Evolutionary conservation across 2,797 vertebrate genomes (phyloP).

Genomic region (Poliocrania exsul): DNA sequence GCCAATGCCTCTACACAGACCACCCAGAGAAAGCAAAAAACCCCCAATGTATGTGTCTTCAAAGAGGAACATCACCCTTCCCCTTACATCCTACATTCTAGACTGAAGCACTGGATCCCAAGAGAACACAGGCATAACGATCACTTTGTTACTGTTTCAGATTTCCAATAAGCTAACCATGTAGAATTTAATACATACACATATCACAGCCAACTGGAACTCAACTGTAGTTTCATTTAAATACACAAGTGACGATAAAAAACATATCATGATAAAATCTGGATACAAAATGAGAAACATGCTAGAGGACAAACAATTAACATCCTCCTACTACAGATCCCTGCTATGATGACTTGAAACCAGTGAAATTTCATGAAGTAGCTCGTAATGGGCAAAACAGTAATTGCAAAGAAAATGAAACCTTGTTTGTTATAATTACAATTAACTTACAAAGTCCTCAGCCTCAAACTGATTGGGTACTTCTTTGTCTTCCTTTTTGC

Average conservation of each 20-base stretch:
- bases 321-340: rapidly evolving
- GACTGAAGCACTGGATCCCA: not conserved
- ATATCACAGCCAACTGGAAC: not conserved
- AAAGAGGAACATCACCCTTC: not conserved
- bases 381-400: not conserved
- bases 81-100: not conserved
- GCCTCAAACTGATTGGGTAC: slow-evolving; percentile 78
- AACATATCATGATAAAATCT: not conserved
- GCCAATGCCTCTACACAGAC: not conserved
- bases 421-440: not conserved
- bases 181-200: not conserved
- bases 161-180: not conserved
- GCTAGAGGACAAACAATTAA: not conserved
- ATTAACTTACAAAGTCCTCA: slow-evolving; percentile 84
- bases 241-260: not conserved
- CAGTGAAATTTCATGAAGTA: not conserved
- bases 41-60: rapidly evolving
- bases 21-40: not conserved
- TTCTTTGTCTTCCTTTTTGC: slow-evolving; percentile 71
- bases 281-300: not conserved
- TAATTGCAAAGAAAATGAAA: not conserved
- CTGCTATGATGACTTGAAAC: not conserved
- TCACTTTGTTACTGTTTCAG: not conserved
- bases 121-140: not conserved
- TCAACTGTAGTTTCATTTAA: not conserved